phyloP scores from a whole-genome alignment of 2,888 invertebrate genomes.

The Laothoe populi region DNA sequence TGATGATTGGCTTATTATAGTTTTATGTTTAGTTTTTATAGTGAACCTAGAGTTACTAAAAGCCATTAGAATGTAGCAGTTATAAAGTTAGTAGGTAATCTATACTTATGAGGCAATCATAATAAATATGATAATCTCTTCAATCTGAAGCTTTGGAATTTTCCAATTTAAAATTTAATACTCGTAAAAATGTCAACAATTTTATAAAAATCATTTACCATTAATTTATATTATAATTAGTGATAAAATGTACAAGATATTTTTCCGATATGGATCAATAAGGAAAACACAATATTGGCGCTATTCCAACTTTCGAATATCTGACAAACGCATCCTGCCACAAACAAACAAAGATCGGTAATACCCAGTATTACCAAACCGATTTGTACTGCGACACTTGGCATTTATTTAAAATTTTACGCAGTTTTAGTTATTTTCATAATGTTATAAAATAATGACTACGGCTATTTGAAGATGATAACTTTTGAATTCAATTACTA shows the following conservation, averaged over 20 bases:
- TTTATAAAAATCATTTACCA: not conserved
- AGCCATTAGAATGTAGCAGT: too few species aligned
- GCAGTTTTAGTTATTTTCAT: not conserved
- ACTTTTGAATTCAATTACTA: too few species aligned
- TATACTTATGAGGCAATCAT: too few species aligned
- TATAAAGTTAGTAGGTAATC: too few species aligned
- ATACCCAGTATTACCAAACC: not conserved
- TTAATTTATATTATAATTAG: constrained; percentile 13
- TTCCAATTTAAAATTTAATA: not conserved
- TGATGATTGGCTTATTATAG: too few species aligned
- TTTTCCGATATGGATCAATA: constrained; percentile 20
- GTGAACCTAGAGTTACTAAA: too few species aligned
- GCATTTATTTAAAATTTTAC: not conserved
- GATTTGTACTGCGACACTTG: not conserved
- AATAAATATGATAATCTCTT: too few species aligned
- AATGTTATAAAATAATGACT: too few species aligned
- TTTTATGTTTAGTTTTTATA: too few species aligned
- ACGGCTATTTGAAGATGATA: too few species aligned
- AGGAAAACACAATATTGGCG: constrained; percentile 25
- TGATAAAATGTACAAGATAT: constrained; percentile 16
- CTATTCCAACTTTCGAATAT: constrained; percentile 23
- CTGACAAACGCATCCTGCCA: constrained; percentile 17
- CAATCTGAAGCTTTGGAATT: too few species aligned
- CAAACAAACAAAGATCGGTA: not conserved
- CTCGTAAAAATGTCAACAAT: not conserved